These are phyloP conservation scores for Pristionchus mayeri DNA, from an alignment of 2,888 invertebrate species.

Conservation along the genomic window DNA sequence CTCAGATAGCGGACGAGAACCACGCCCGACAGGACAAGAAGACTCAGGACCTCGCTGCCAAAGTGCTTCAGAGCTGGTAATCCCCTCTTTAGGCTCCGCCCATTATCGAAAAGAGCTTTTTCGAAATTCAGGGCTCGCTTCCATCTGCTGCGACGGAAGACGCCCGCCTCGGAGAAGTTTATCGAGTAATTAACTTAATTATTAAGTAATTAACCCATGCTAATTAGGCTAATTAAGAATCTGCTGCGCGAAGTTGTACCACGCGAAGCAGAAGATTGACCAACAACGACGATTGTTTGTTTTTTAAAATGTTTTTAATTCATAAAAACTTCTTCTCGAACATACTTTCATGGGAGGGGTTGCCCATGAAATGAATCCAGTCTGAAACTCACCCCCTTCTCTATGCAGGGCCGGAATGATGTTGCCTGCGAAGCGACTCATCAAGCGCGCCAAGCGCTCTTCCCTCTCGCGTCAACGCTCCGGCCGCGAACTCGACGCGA, in stretches of 20 bases:
- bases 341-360: no score
- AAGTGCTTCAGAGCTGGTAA: slow-evolving; percentile 13
- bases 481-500: background rate
- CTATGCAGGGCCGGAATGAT: slow-evolving; percentile 20
- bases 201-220: background rate
- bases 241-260: slow-evolving; percentile 34
- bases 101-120: no score
- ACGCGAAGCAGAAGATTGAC: slow-evolving; percentile 26
- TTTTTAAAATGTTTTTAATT: background rate
- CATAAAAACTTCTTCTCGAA: background rate
- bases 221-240: background rate
- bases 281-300: slow-evolving; percentile 1
- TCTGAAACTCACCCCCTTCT: background rate
- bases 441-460: slow-evolving; percentile 43
- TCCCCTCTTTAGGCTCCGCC: no score
- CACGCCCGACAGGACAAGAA: background rate
- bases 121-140: slow-evolving; percentile 28
- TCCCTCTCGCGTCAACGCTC: slow-evolving; percentile 19
- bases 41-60: slow-evolving; percentile 26
- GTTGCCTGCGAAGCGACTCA: slow-evolving; percentile 11
- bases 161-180: slow-evolving; percentile 4
- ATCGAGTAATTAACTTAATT: slow-evolving; percentile 18
- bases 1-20: background rate
- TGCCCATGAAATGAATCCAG: no score
- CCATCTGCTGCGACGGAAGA: background rate